phyloP scores from a whole-genome alignment of 2,113 vertebrate genomes.

The Cyanoramphus novaezelandiae region DNA sequence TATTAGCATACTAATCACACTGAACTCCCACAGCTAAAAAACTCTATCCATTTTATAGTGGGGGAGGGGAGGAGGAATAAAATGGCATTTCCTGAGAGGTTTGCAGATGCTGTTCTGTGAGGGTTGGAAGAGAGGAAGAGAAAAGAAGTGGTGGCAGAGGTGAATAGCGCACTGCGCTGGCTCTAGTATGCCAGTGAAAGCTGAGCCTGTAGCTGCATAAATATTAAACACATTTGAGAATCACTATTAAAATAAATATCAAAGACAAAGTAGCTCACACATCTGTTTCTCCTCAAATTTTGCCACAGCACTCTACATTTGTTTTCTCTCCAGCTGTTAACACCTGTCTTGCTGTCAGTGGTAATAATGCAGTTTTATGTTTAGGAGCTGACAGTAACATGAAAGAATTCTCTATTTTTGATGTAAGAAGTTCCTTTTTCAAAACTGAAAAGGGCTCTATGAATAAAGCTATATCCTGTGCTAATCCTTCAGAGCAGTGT shows the following conservation, averaged over 20 bases:
- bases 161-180: neutral
- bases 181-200: conserved; percentile 31
- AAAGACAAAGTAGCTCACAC: conserved; percentile 46
- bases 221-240: conserved; percentile 64
- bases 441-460: neutral
- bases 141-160: conserved; percentile 15
- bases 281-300: conserved; percentile 68
- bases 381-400: conserved; percentile 27
- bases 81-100: conserved; percentile 36
- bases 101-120: conserved; percentile 35
- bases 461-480: conserved; percentile 33
- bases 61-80: conserved; percentile 37
- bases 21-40: conserved; percentile 60
- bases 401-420: conserved; percentile 57
- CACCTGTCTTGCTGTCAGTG: conserved; percentile 68
- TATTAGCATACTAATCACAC: conserved; percentile 66
- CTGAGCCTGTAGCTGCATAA: conserved; percentile 29
- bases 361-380: conserved; percentile 55
- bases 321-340: conserved; percentile 71
- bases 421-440: conserved; percentile 21
- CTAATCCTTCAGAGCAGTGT: conserved; percentile 6
- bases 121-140: neutral
- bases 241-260: conserved; percentile 71
- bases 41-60: neutral
- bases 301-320: conserved; percentile 39